phyloP scores from a whole-genome alignment of 2,888 invertebrate species.

The Acleris laterana region DNA sequence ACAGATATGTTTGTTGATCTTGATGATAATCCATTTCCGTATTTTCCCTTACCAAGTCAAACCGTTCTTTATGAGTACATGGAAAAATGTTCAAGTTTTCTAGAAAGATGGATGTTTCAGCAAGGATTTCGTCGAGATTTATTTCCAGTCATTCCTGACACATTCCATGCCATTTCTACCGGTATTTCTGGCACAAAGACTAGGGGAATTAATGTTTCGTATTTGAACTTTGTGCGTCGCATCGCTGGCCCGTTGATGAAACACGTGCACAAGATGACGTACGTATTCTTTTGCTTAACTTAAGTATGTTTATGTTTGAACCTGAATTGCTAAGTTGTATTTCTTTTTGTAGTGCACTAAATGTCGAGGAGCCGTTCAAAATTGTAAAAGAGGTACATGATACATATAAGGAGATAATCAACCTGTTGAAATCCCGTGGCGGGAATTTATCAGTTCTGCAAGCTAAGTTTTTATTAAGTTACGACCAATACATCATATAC shows the following conservation, averaged over 20 bases:
- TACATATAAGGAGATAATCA: conserved; percentile 68
- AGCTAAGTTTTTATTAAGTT: conserved; percentile 68
- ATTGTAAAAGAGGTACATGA: conserved; percentile 70
- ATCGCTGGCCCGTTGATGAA: conserved; percentile 77
- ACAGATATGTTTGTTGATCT: conserved; percentile 50
- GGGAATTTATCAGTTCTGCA: conserved; percentile 65
- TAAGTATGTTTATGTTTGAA: conserved; percentile 6
- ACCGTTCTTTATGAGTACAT: conserved; percentile 61
- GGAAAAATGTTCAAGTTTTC: conserved; percentile 59
- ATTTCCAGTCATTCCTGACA: conserved; percentile 73
- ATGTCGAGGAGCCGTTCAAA: conserved; percentile 64
- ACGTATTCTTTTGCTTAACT: conserved; percentile 44
- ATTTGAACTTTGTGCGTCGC: conserved; percentile 69
- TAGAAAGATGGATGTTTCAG: conserved; percentile 78
- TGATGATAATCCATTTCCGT: conserved; percentile 69
- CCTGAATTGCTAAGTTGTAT: conserved; percentile 2
- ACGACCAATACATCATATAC: conserved; percentile 69
- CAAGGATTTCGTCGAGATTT: conserved; percentile 79
- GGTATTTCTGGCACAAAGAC: conserved; percentile 58
- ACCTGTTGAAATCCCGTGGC: conserved; percentile 65
- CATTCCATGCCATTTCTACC: conserved; percentile 69
- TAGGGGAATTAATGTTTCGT: conserved; percentile 73
- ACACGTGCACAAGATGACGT: conserved; percentile 67
- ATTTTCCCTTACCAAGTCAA: conserved; percentile 63
- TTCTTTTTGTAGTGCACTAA: conserved; percentile 54